Evolutionary conservation across 2,888 invertebrate species (phyloP).

Genomic region (Cotesia congregata): DNA sequence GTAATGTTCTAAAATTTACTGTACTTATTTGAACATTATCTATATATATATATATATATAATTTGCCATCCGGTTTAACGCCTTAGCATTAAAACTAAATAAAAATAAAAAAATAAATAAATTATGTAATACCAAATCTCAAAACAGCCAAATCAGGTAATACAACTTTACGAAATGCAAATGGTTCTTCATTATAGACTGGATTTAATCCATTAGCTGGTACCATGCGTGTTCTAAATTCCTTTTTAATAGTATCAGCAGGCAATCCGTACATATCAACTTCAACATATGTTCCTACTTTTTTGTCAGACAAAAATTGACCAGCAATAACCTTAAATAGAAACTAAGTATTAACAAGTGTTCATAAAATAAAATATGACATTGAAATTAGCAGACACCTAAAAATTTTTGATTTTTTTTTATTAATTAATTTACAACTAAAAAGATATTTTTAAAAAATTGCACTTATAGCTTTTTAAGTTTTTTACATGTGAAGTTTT

Average conservation of each 20-base stretch:
- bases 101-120: conserved; percentile 9
- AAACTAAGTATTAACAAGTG: not conserved
- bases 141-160: conserved; percentile 80
- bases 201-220: conserved; percentile 80
- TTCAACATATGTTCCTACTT: conserved; percentile 81
- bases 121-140: conserved; percentile 72
- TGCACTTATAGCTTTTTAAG: too few species aligned
- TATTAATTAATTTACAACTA: too few species aligned
- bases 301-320: conserved; percentile 80
- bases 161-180: conserved; percentile 81
- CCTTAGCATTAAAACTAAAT: not conserved
- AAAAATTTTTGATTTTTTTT: too few species aligned
- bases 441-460: too few species aligned
- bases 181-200: conserved; percentile 80
- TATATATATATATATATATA: too few species aligned
- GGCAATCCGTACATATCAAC: conserved; percentile 83
- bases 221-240: conserved; percentile 78
- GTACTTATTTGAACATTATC: too few species aligned
- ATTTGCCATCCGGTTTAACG: too few species aligned
- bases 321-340: conserved; percentile 72
- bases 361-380: too few species aligned
- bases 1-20: too few species aligned
- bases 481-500: too few species aligned
- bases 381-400: too few species aligned
- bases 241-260: conserved; percentile 80